Conservation (phyloP, 2,797 vertebrate genomes). For the Clangula hyemalis region DNA sequence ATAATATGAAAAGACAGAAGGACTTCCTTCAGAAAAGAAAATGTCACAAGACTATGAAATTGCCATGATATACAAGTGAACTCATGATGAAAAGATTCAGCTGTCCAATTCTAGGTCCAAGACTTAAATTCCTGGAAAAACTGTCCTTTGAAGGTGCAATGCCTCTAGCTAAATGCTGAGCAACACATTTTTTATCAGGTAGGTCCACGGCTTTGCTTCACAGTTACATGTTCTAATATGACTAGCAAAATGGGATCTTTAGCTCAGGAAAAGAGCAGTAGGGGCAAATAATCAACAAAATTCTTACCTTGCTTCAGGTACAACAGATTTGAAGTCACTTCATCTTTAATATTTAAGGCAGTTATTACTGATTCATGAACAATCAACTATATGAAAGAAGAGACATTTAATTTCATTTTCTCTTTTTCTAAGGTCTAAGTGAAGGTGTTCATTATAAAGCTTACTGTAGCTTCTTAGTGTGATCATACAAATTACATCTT, state of each 20-base stretch:
- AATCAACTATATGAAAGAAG: not conserved
- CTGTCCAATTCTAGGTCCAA: not conserved
- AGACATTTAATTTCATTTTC: not conserved
- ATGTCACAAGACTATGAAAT: not conserved
- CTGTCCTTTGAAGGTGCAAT: not conserved
- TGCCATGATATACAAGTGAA: not conserved
- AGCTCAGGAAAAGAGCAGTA: not conserved
- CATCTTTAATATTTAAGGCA: not conserved
- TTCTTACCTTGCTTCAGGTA: not conserved
- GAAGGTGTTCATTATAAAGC: not conserved
- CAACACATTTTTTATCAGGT: not conserved
- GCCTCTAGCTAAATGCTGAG: not conserved
- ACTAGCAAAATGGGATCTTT: not conserved
- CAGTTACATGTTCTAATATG: not conserved
- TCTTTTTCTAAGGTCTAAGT: not conserved
- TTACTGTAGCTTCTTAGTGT: not conserved
- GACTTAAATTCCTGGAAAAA: not conserved
- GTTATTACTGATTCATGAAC: not conserved
- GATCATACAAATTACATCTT: not conserved
- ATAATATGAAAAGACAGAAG: not conserved
- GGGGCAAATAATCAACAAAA: not conserved
- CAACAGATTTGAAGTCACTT: not conserved
- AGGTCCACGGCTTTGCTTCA: not conserved
- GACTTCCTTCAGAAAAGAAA: not conserved
- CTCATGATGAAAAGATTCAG: not conserved